Conservation (phyloP, 2,888 invertebrate species). For the Sicus ferrugineus region DNA sequence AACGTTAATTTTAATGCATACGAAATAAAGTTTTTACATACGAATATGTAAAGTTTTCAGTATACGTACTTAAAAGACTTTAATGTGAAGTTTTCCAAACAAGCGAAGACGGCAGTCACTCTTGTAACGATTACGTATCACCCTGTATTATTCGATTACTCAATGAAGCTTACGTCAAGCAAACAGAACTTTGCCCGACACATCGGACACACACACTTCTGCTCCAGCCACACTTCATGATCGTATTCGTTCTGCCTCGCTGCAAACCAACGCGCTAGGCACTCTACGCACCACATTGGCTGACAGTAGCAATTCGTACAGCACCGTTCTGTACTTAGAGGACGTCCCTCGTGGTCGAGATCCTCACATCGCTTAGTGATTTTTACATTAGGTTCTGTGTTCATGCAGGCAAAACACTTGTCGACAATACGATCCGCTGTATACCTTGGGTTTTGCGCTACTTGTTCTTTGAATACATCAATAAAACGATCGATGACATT, state of each 20-base stretch:
- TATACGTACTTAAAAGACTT: too few species aligned
- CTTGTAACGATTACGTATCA: too few species aligned
- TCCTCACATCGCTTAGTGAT: constrained; percentile 74
- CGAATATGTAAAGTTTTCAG: neutral
- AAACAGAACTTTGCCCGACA: constrained; percentile 86
- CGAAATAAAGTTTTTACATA: constrained; percentile 7
- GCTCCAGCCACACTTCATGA: constrained; percentile 79
- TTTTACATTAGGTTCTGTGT: constrained; percentile 79
- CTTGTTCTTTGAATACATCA: constrained; percentile 80
- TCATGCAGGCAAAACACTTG: constrained; percentile 90
- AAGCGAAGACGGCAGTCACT: too few species aligned
- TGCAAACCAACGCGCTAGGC: constrained; percentile 88
- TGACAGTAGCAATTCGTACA: constrained; percentile 74
- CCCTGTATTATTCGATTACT: too few species aligned
- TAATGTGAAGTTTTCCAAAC: too few species aligned
- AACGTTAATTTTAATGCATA: constrained; percentile 6
- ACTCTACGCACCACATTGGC: constrained; percentile 90
- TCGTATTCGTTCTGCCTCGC: constrained; percentile 77
- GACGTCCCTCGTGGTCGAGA: constrained; percentile 63
- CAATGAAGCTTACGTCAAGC: constrained; percentile 75
- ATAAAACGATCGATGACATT: constrained; percentile 85
- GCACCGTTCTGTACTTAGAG: constrained; percentile 58
- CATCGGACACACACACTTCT: constrained; percentile 87
- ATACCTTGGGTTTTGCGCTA: constrained; percentile 74
- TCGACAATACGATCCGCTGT: constrained; percentile 76